Base-by-base conservation (phyloP, 2,888 invertebrate genomes). In the Scaptomyza caliginosa region DNA sequence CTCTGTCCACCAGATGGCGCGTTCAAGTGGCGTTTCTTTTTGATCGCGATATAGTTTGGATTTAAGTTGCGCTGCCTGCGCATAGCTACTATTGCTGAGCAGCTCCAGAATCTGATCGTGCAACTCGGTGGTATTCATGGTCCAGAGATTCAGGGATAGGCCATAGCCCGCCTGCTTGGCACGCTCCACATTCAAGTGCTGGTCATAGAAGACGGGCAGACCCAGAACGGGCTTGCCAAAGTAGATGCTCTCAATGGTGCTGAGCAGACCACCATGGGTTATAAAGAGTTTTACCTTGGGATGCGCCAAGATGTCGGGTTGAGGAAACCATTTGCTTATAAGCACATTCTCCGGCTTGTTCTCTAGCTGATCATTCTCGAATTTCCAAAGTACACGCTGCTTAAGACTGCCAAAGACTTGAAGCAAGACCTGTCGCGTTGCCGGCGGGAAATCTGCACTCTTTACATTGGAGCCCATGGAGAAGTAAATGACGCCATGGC, bases 161-260 rank as follows among this genome's bases (percentile, higher is more conserved):
- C 91, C 92, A 73, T 89, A 91, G 10, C 93, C 93, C n/a, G 86
- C 82, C 4, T 84, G 71, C 50, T 88, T 90, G 1, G 92, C 92
- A 19, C 90, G 89, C 19, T 86, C 88, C 73, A 93, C 91, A 74
- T 93, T 93, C 28, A 91, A 66, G 40, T 91, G 89, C 80, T 93
- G 93, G 78, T 93, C 93, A 3, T 89, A 92, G 58, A 92, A 92
- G 6, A 93, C 79, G 0, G 93, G 93, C 46, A 93, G 88, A 2
- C 92, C 92, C 21, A 93, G 68, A 1, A 92, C 77, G 0, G 93
- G 92, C 11, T 92, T 91, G 2, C 92, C 92, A 71, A 91, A 90
- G 56, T 91, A 91, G 11, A 92, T 78, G 11, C 92, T 89, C 74
- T 92, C 92, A 0, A 90, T 92, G n/a, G 91, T 91, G 68, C 92